Percentiles rank a stretch among this genome's conserved stretches.
Evolutionary conservation across 2,888 invertebrate genomes (phyloP).

Genomic region (Pheosia tremula): DNA sequence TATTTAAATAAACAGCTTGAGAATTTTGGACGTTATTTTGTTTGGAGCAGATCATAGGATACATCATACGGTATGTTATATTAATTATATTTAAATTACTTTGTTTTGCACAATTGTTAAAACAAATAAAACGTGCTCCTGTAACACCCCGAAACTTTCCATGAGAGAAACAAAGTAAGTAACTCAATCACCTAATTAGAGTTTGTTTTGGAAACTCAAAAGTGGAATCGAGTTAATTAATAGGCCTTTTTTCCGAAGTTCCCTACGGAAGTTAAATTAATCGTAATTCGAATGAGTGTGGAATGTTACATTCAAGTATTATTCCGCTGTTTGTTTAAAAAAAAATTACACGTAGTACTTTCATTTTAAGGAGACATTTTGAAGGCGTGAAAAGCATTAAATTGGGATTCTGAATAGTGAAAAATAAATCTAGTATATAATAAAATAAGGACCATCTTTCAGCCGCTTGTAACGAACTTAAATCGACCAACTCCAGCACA

Average conservation of each 20-base stretch:
- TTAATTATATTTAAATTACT: conserved; percentile 13
- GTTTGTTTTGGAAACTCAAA: conserved; percentile 62
- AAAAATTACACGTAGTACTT: too few species aligned
- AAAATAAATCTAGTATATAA: too few species aligned
- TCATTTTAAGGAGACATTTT: too few species aligned
- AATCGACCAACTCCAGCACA: conserved; percentile 41
- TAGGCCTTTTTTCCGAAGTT: conserved; percentile 36
- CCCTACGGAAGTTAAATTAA: not conserved
- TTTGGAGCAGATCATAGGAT: too few species aligned
- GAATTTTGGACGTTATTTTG: too few species aligned
- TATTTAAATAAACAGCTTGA: too few species aligned
- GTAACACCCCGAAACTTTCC: conserved; percentile 52
- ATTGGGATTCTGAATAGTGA: too few species aligned
- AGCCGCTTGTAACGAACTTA: conserved; percentile 20
- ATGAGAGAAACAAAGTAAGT: conserved; percentile 60
- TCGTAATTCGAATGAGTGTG: not conserved
- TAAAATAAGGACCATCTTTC: too few species aligned
- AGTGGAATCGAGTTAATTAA: conserved; percentile 58
- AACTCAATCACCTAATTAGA: conserved; percentile 75
- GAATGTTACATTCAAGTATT: too few species aligned
- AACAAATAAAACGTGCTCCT: conserved; percentile 39
- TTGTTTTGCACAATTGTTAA: conserved; percentile 26
- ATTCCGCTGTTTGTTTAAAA: too few species aligned
- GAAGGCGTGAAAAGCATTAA: too few species aligned
- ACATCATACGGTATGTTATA: not conserved